These are phyloP conservation scores for Psittacus erithacus DNA, from an alignment of 2,113 vertebrate species.

Conservation along the genomic window DNA sequence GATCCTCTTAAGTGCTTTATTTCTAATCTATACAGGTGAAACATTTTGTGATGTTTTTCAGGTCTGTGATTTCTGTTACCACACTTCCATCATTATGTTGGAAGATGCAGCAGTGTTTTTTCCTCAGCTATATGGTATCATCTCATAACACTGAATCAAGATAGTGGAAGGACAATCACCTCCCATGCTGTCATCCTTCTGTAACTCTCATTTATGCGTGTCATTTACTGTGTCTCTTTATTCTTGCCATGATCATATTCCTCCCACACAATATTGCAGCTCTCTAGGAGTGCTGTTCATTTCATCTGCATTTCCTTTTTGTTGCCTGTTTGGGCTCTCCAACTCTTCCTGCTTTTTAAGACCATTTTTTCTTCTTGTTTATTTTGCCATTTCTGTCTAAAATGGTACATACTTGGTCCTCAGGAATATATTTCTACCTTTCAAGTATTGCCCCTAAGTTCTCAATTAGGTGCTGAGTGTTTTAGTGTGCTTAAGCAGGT, in stretches of 20 bases:
- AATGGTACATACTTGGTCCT: not conserved
- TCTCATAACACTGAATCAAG: rapidly evolving
- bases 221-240: not conserved
- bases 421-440: not conserved
- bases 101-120: not conserved
- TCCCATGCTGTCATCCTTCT: not conserved
- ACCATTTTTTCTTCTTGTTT: not conserved
- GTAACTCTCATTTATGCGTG: not conserved
- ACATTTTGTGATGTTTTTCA: not conserved
- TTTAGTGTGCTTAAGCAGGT: not conserved
- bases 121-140: not conserved
- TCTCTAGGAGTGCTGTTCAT: not conserved
- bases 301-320: not conserved
- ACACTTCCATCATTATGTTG: not conserved
- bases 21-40: not conserved
- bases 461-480: not conserved
- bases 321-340: not conserved
- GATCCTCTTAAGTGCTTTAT: not conserved
- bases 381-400: not conserved
- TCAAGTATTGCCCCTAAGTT: not conserved
- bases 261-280: not conserved
- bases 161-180: not conserved
- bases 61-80: not conserved
- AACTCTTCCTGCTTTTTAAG: not conserved
- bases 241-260: not conserved